Conservation (phyloP, 2,113 vertebrate genomes). For the Podocnemis expansa region DNA sequence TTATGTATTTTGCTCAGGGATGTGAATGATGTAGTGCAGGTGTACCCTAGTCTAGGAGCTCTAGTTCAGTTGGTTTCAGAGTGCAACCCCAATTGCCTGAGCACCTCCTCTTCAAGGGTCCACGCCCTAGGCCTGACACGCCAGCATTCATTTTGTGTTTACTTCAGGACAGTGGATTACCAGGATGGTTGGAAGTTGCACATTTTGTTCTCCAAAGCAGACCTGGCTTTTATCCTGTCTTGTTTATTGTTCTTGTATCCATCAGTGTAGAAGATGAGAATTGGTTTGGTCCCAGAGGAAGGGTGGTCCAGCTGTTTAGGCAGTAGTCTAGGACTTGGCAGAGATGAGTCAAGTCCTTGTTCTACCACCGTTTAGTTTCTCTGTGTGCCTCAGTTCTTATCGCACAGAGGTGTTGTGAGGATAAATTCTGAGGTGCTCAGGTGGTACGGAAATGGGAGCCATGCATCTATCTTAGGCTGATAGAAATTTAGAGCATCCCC, state of each 20-base stretch:
- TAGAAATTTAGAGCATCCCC: neutral
- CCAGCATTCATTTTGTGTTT: neutral
- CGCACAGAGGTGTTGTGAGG: neutral
- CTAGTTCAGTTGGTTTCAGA: too few species aligned
- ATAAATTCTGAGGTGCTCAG: neutral
- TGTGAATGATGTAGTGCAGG: neutral
- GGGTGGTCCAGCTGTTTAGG: neutral
- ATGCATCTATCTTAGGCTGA: neutral
- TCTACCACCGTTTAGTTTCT: neutral
- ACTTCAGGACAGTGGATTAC: neutral
- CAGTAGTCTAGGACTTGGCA: neutral
- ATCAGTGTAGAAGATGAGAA: neutral
- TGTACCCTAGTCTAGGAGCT: too few species aligned
- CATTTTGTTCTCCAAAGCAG: neutral
- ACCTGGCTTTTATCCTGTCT: neutral
- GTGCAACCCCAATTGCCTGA: too few species aligned
- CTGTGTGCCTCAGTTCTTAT: neutral
- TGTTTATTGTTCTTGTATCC: neutral
- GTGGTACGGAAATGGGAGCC: neutral
- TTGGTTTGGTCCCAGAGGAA: fast-evolving
- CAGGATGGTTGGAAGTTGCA: too few species aligned
- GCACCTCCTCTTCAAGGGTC: too few species aligned
- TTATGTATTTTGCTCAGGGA: neutral
- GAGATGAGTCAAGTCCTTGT: neutral
- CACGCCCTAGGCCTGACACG: too few species aligned